Conservation (phyloP, 2,113 vertebrate species). For the Sylvia atricapilla region DNA sequence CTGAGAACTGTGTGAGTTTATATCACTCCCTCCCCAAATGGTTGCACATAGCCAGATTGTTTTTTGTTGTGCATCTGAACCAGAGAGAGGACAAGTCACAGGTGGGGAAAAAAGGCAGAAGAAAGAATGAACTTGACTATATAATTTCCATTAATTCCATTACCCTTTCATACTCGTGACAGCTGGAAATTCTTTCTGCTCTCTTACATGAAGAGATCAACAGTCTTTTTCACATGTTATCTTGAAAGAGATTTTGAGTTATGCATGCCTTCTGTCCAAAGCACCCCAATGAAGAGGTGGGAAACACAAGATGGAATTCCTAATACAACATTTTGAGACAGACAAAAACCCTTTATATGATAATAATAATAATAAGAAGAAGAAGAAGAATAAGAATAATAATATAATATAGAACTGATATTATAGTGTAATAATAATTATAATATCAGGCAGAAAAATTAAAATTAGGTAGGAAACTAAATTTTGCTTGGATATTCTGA, state of each 20-base stretch:
- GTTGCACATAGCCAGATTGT: neutral
- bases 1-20: neutral
- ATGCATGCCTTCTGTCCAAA: neutral
- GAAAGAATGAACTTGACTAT: neutral
- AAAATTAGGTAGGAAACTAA: neutral
- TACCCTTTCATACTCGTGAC: neutral
- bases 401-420: too few relatives aligned
- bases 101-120: neutral
- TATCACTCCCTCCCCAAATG: neutral
- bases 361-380: too few relatives aligned
- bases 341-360: neutral
- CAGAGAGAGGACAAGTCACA: neutral
- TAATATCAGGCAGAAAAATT: neutral
- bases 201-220: neutral
- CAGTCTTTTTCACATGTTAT: neutral
- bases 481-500: neutral
- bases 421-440: neutral
- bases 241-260: neutral
- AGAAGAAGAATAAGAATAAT: too few relatives aligned
- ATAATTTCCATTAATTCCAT: neutral
- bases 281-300: fast-evolving
- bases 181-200: neutral
- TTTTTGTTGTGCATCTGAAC: neutral
- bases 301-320: neutral
- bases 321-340: neutral